phyloP scores from a whole-genome alignment of 2,797 vertebrate genomes.

The Fundulus diaphanus region DNA sequence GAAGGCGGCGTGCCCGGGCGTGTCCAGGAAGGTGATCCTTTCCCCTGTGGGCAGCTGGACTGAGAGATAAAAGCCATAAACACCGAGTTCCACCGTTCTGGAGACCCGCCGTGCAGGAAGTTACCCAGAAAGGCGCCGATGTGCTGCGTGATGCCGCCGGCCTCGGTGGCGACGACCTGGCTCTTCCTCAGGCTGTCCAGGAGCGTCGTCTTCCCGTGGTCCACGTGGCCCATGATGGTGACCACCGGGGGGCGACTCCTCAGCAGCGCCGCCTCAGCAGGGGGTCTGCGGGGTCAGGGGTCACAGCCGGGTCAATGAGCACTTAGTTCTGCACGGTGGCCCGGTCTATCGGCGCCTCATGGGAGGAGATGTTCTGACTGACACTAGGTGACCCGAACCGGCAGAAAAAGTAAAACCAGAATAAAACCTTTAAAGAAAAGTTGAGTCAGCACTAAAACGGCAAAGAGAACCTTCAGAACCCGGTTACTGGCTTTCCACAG shows the following conservation, averaged over 20 bases:
- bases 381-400: too few species aligned
- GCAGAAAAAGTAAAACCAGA: too few species aligned
- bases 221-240: constrained; percentile 96
- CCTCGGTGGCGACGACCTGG: constrained; percentile 87
- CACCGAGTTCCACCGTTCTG: not conserved
- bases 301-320: not conserved
- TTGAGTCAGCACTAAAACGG: too few species aligned
- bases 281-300: constrained; percentile 59
- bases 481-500: too few species aligned
- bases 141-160: constrained; percentile 96
- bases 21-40: constrained; percentile 95
- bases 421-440: too few species aligned
- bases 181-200: constrained; percentile 92
- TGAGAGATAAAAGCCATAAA: constrained; percentile 40
- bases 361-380: too few species aligned
- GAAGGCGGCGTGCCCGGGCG: constrained; percentile 95
- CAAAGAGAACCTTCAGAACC: too few species aligned
- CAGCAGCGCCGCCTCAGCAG: constrained; percentile 81
- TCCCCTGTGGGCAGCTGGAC: constrained; percentile 90
- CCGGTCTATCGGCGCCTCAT: too few species aligned
- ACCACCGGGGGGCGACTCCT: constrained; percentile 87
- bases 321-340: too few species aligned
- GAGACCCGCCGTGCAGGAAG: rapidly evolving
- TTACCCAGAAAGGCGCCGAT: constrained; percentile 91
- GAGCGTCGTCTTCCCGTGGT: constrained; percentile 95